A percentile compares a stretch with the other conserved stretches of the same genome.
Conservation (phyloP, 2,113 vertebrate genomes). For the Pan troglodytes region DNA sequence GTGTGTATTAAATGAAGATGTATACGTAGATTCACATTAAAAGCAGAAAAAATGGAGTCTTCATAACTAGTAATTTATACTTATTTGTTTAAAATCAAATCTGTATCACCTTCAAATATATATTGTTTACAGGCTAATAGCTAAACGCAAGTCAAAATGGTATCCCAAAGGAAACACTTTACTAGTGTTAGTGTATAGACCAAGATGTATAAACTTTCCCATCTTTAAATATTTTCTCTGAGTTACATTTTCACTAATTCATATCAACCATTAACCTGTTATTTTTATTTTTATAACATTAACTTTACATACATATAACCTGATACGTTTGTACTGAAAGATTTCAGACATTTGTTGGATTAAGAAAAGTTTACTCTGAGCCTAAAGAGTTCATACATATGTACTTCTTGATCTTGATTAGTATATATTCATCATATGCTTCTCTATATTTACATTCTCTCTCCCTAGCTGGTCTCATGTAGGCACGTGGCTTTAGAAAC, state of each 20-base stretch:
- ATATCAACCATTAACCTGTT: background rate
- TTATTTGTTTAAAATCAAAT: constrained; percentile 15
- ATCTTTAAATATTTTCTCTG: background rate
- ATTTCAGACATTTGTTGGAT: background rate
- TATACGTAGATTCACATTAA: background rate
- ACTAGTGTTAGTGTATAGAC: background rate
- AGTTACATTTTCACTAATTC: background rate
- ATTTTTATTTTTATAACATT: too few species aligned
- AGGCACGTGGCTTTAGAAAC: background rate
- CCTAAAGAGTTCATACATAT: background rate
- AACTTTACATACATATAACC: background rate
- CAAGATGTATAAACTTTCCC: background rate
- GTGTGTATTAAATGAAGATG: background rate
- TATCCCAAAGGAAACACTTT: background rate
- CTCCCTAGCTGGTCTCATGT: background rate
- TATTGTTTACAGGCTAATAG: background rate
- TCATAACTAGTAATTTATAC: background rate
- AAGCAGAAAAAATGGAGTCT: background rate
- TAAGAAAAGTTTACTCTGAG: background rate
- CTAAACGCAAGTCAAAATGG: background rate
- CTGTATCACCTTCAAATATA: background rate
- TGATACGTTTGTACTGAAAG: background rate
- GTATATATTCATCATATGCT: background rate
- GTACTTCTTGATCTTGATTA: background rate
- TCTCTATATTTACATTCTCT: background rate